phyloP scores from a whole-genome alignment of 2,113 vertebrate genomes.

The Actenoides lindsayi region DNA sequence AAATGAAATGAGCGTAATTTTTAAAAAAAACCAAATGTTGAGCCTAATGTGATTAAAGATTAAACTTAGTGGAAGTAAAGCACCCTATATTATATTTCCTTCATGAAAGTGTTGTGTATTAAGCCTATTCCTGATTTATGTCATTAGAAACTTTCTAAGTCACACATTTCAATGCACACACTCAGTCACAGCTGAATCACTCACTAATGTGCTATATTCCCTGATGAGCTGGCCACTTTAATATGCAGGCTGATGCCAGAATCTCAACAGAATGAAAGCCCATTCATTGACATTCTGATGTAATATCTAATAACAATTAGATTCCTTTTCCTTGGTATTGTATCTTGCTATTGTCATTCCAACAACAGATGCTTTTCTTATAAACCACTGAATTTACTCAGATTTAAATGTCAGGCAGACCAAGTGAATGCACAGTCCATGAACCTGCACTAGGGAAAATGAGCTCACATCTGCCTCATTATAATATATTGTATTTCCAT shows the following conservation, averaged over 20 bases:
- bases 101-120: background rate
- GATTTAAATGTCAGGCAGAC: conserved; percentile 70
- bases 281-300: conserved; percentile 61
- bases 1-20: background rate
- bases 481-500: conserved; percentile 63
- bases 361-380: conserved; percentile 72
- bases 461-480: conserved; percentile 69
- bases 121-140: conserved; percentile 67
- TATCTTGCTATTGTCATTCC: conserved; percentile 63
- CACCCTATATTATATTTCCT: background rate
- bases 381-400: conserved; percentile 72
- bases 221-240: conserved; percentile 61
- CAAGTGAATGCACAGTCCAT: conserved; percentile 51
- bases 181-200: conserved; percentile 54
- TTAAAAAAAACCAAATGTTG: conserved; percentile 41
- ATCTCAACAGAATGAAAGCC: conserved; percentile 39
- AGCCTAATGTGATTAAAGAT: conserved; percentile 1
- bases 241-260: conserved; percentile 51
- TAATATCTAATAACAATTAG: conserved; percentile 64
- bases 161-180: background rate
- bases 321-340: conserved; percentile 46
- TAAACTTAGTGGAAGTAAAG: conserved; percentile 8
- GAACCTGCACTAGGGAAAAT: conserved; percentile 46
- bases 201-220: conserved; percentile 62
- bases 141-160: conserved; percentile 43